Conservation (phyloP, 2,113 vertebrate species). For the Elaphurus davidianus region DNA sequence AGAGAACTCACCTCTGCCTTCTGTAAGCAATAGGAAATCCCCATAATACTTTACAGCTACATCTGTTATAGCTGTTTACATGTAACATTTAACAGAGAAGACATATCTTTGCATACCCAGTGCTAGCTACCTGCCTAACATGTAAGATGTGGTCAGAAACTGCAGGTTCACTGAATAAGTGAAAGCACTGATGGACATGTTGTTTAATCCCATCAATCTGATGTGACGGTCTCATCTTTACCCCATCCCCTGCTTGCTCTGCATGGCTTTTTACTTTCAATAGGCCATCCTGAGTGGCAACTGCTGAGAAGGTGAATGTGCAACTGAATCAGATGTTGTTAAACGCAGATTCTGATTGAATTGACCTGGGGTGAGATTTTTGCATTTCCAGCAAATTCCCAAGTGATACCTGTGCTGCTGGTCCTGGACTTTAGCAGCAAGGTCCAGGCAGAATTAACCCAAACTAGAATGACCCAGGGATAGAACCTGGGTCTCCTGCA, state of each 20-base stretch:
- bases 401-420: neutral
- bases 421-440: neutral
- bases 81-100: constrained; percentile 9
- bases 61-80: neutral
- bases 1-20: neutral
- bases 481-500: neutral
- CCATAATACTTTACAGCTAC: neutral
- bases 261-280: neutral
- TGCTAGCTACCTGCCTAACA: neutral
- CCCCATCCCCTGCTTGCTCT: neutral
- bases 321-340: neutral
- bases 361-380: neutral
- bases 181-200: neutral
- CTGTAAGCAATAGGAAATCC: neutral
- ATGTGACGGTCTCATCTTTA: neutral
- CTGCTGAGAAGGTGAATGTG: neutral
- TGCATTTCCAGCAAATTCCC: neutral
- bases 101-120: neutral
- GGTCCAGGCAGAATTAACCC: neutral
- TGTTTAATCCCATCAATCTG: neutral
- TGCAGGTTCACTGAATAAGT: neutral
- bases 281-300: neutral
- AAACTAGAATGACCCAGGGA: neutral
- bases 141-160: neutral
- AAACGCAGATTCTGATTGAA: neutral